Evolutionary conservation across 2,888 invertebrate genomes (phyloP), one percentile per base, ranked within the genome.

Genomic region (Xylophagus ater): DNA sequence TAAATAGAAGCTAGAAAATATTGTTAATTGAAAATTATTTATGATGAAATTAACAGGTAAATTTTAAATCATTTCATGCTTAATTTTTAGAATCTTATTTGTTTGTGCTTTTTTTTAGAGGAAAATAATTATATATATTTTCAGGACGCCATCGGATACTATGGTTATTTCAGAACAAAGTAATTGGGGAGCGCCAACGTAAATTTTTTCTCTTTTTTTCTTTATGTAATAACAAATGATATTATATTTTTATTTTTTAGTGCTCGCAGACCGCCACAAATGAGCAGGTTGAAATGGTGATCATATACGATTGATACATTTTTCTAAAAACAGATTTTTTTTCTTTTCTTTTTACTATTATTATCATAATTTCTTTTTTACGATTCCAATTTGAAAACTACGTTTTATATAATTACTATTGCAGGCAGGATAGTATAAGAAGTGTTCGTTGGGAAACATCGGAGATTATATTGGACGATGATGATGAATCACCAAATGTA

Each of bases 401-500:
- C n/a, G n/a, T n/a, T n/a, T n/a, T n/a, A n/a, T n/a, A n/a, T n/a
- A n/a, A n/a, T n/a, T n/a, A n/a, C n/a, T n/a, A n/a, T n/a, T n/a
- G n/a, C n/a, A 58, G 57, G 49, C 49, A 51, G 34, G 54, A 51
- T 41, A 55, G 55, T 47, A 54, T 54, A 36, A 58, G 62, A 26
- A 56, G 53, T 45, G 62, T 61, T 13, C 54, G 60, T 36, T 63
- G 62, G 62, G 56, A 53, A 46, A 44, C 55, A 34, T 51, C 53
- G 7, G 61, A 59, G 36, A 49, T 63, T 46, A 55, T 54, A 9
- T 61, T 64, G 43, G 60, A 60, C 48, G 63, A 63, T 49, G 59
- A 40, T 28, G 36, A 14, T 17, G 29, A 14, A 29, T 29, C 29
- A 14, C 29, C 14, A 29, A 29, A 29, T 29, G 29, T n/a, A n/a